These are phyloP conservation scores for Peromyscus aztecus DNA, from an alignment of 2,797 vertebrate species.

Conservation along the genomic window DNA sequence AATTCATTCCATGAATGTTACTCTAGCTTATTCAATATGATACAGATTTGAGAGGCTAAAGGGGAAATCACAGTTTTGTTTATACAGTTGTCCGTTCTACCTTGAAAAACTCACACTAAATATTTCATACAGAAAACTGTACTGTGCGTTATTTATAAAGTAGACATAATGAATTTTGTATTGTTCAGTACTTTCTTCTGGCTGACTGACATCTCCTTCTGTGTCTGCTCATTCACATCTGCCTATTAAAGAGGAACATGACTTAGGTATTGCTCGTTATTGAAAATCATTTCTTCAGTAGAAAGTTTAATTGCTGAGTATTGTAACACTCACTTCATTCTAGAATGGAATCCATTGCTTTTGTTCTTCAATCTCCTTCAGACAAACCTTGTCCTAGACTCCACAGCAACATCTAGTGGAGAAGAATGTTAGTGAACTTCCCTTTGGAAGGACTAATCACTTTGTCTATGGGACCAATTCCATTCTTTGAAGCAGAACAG, in stretches of 20 bases:
- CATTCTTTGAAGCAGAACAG: not conserved
- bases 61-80: not conserved
- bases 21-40: not conserved
- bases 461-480: slow-evolving; percentile 15
- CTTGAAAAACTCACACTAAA: not conserved
- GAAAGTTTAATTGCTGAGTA: not conserved
- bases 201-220: not conserved
- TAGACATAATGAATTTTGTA: not conserved
- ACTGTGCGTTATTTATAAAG: not conserved
- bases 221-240: too few relatives aligned
- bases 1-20: not conserved
- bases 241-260: not conserved
- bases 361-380: not conserved
- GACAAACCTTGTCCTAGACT: not conserved
- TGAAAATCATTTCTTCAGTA: not conserved
- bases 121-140: not conserved
- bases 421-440: slow-evolving; percentile 4
- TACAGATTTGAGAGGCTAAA: not conserved
- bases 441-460: not conserved
- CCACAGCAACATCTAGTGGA: not conserved
- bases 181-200: not conserved
- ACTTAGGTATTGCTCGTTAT: not conserved
- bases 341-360: not conserved
- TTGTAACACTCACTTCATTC: not conserved
- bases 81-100: not conserved